Evolutionary conservation across 2,888 invertebrate genomes (phyloP), one percentile per base, ranked within the genome.

Genomic region (Ophraella communa): DNA sequence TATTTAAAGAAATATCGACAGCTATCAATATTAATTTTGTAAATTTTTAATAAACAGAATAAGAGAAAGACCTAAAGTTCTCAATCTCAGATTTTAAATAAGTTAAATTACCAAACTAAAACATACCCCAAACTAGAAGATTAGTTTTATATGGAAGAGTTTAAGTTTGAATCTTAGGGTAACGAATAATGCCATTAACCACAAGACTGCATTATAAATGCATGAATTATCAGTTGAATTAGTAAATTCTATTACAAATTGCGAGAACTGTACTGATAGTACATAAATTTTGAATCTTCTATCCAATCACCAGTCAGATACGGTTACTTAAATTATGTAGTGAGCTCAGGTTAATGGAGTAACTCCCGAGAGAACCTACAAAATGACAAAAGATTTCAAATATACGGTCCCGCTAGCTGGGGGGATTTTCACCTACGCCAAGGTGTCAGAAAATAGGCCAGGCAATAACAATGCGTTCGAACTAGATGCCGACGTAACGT

Each of bases 261-360:
- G 1, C 18, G 17, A 24, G 27, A 24, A 17, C 14, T 24, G 24
- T 10, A 51, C 49, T 51, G 24, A 51, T 27, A 23, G 27, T 51
- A 24, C n/a, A 51, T 27, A 27, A 51, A 58, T 52, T 52, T 17
- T 21, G 23, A 52, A 53, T 53, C 44, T 17, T 24, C 52, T 30
- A 52, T 52, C 60, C 42, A 59, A 53, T 60, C 60, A 44, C 42
- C 44, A 52, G 52, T 60, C 44, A 52, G 27, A 42, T 60, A 44
- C 52, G 23, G 24, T 60, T 52, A 60, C 52, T 30, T 52, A 52
- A 60, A 60, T 60, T 60, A 60, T 44, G 52, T 53, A 53, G 44
- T 44, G 52, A 52, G 60, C 44, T 60, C 52, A 60, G 60, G 60
- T 60, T 60, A 60, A 60, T 60, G 60, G 60, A 60, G 60, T 52